Conservation (phyloP, 2,797 vertebrate species). For the Philypnodon macrostomus region DNA sequence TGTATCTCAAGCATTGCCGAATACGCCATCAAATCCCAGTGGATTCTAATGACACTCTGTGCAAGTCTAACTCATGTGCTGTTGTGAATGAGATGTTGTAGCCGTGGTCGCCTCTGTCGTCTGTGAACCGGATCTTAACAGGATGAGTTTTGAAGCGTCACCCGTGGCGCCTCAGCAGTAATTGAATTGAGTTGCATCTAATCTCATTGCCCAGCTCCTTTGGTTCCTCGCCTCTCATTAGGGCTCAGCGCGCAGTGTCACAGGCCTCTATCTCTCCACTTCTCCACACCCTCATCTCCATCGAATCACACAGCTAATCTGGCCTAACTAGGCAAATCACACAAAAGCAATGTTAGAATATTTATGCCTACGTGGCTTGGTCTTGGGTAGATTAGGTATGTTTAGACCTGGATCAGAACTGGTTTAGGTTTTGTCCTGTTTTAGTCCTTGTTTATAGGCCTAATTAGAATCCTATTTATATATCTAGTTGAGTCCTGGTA, state of each 20-base stretch:
- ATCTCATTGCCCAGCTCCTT: conserved; percentile 74
- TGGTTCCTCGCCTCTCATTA: conserved; percentile 72
- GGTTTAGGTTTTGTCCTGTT: no score
- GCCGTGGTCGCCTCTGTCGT: conserved; percentile 48
- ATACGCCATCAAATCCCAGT: conserved; percentile 46
- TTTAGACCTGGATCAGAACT: no score
- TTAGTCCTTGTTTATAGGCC: no score
- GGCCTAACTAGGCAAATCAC: conserved; percentile 62
- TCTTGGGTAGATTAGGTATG: conserved; percentile 17
- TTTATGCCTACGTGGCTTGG: conserved; percentile 30
- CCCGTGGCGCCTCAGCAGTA: conserved; percentile 76
- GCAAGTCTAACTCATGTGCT: conserved; percentile 55
- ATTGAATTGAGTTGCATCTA: conserved; percentile 83
- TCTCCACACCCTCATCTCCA: conserved; percentile 16
- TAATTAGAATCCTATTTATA: no score
- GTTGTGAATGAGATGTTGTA: conserved; percentile 53
- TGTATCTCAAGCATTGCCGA: conserved; percentile 40
- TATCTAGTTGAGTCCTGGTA: no score
- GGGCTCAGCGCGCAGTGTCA: conserved; percentile 60
- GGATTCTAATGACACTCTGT: conserved; percentile 43
- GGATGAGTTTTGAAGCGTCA: conserved; percentile 81
- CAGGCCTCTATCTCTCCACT: conserved; percentile 40
- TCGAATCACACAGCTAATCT: conserved; percentile 53
- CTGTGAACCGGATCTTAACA: conserved; percentile 76
- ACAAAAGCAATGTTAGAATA: conserved; percentile 47